Conservation (phyloP, 2,888 invertebrate species). For the Vanessa cardui region DNA sequence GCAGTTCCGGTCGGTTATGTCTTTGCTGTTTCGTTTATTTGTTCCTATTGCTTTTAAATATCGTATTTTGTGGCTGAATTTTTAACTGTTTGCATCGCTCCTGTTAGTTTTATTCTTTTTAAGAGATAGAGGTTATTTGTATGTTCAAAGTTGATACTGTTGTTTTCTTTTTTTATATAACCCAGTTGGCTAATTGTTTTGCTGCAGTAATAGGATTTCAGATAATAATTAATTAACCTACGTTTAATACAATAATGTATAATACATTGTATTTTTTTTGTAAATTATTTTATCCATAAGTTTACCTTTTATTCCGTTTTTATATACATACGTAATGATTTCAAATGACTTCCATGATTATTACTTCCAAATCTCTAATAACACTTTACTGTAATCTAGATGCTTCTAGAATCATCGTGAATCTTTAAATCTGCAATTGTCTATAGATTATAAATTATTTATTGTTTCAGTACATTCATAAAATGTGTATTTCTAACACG, state of each 20-base stretch:
- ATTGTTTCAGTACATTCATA: conserved; percentile 23
- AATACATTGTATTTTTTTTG: too few species aligned
- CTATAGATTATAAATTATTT: conserved; percentile 24
- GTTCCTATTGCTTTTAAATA: not conserved
- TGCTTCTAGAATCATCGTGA: not conserved
- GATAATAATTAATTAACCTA: too few species aligned
- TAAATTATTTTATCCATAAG: too few species aligned
- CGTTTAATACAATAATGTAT: too few species aligned
- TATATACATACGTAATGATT: too few species aligned
- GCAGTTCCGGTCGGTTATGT: conserved; percentile 32
- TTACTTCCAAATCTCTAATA: too few species aligned
- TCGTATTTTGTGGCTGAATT: not conserved
- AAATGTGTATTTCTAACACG: conserved; percentile 15
- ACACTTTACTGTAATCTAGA: not conserved
- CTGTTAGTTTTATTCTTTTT: not conserved
- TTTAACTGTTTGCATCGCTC: not conserved
- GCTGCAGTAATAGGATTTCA: too few species aligned
- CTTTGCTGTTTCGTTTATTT: conserved; percentile 26
- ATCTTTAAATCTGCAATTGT: conserved; percentile 7
- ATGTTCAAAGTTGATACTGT: not conserved
- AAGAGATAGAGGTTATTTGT: not conserved
- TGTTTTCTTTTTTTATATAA: too few species aligned
- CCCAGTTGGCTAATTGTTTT: too few species aligned
- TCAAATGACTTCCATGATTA: too few species aligned
- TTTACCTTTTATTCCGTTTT: too few species aligned